phyloP scores from a whole-genome alignment of 1,140 invertebrate genomes.

The Pristionchus pacificus region DNA sequence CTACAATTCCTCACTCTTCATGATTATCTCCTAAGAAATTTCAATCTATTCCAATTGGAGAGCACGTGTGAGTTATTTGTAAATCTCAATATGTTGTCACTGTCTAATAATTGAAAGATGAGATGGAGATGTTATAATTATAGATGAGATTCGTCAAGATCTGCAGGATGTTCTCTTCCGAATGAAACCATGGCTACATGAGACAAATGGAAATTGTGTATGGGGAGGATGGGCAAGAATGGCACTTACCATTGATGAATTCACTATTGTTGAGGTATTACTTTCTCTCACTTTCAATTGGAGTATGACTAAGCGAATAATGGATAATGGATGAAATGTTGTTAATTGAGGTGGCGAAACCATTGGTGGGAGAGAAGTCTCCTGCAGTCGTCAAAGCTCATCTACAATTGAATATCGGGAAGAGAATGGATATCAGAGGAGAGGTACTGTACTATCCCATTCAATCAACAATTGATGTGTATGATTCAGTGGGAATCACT shows the following conservation, averaged over 20 bases:
- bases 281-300: no score
- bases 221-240: constrained; percentile 97
- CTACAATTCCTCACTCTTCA: constrained; percentile 96
- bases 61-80: constrained; percentile 77
- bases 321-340: no score
- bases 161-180: constrained; percentile 91
- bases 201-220: constrained; percentile 72
- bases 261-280: constrained; percentile 77
- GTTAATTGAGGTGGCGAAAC: constrained; percentile 68
- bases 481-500: constrained; percentile 59
- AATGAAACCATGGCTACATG: constrained; percentile 80
- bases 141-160: constrained; percentile 69
- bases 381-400: constrained; percentile 90
- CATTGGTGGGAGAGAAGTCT: constrained; percentile 73
- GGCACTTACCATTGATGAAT: constrained; percentile 87
- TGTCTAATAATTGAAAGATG: constrained; percentile 12
- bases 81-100: background rate
- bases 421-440: constrained; percentile 80
- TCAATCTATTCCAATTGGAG: constrained; percentile 93
- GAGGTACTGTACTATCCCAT: no score
- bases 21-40: constrained; percentile 94
- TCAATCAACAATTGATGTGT: constrained; percentile 67
- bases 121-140: no score
- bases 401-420: constrained; percentile 83
- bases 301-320: no score